Evolutionary conservation across 1,140 invertebrate species (phyloP).

Genomic region (Drusus annulatus): DNA sequence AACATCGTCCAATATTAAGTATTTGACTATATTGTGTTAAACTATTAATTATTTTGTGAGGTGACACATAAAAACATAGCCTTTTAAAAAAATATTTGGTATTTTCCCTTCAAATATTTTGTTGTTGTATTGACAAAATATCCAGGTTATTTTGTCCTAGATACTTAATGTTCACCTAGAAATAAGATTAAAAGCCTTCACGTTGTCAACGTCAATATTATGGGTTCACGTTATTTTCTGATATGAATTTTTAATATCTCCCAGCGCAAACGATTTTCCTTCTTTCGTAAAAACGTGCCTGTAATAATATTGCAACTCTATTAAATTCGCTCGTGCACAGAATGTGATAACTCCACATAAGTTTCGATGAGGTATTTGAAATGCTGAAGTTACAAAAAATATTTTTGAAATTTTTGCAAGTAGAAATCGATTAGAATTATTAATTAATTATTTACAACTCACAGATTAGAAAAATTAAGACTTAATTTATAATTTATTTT

Average conservation of each 20-base stretch:
- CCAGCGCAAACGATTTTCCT: background rate
- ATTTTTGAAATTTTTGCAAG: no score
- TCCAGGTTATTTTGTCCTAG: background rate
- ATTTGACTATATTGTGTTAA: no score
- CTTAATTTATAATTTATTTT: no score
- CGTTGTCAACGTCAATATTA: background rate
- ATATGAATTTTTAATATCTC: constrained; percentile 10
- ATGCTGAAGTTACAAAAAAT: no score
- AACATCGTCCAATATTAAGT: no score
- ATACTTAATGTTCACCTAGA: background rate
- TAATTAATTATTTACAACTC: no score
- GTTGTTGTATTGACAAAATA: background rate
- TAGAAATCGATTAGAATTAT: no score
- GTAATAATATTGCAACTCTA: constrained; percentile 15
- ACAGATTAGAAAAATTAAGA: no score
- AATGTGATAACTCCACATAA: background rate
- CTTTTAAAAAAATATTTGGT: no score
- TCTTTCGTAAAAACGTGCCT: background rate
- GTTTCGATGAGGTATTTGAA: background rate
- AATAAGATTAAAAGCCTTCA: background rate
- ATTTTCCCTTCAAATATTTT: no score
- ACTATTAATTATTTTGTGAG: no score
- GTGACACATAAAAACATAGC: no score
- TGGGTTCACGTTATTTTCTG: background rate
- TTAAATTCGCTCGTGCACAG: constrained; percentile 6